Evolutionary conservation across 2,113 vertebrate genomes (phyloP), one percentile per base, ranked within the genome.

Genomic region (Rhea americana): DNA sequence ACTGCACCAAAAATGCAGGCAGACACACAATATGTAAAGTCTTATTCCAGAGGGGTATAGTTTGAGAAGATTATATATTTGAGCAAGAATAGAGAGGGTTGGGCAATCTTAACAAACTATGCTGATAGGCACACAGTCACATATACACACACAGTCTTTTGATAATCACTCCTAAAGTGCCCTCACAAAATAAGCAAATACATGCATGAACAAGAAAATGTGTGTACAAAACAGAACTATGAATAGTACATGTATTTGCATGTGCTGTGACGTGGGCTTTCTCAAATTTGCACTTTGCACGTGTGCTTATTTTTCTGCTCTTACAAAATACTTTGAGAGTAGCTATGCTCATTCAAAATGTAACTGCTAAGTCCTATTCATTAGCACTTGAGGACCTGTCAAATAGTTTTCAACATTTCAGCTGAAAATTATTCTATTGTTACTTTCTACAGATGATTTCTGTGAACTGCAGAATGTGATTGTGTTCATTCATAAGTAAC

Each of bases 401-500:
- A 71, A 77, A 56, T 1, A 55, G 18, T 70, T 91, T 86, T 80
- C 67, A 87, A 11, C 1, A 4, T 7, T 74, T 45, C 67, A 26
- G 37, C 5, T 74, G 56, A 90, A 94, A 88, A 48, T 19, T 20
- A 65, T 75, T 82, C 37, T 53, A 3, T 28, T 72, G 5, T 59
- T 79, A 30, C 5, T 58, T 87, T 58, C 43, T 82, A 32, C 9
- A 30, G 20, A 68, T 77, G 18, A 71, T 87, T 67, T 83, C 32
- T 72, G 3, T 62, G 53, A 88, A 74, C 9, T 3, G 2, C 28
- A 82, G 37, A 80, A 91, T 37, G 37, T n/a, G 22, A 78, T 80
- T 90, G 47, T 70, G 24, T 66, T 91, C 32, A 85, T 93, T 95
- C 78, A 85, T 72, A 83, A 95, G 37, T 9, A 82, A 19, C 20